Base-by-base conservation (phyloP, 2,113 vertebrate species). In the Pavo muticus region DNA sequence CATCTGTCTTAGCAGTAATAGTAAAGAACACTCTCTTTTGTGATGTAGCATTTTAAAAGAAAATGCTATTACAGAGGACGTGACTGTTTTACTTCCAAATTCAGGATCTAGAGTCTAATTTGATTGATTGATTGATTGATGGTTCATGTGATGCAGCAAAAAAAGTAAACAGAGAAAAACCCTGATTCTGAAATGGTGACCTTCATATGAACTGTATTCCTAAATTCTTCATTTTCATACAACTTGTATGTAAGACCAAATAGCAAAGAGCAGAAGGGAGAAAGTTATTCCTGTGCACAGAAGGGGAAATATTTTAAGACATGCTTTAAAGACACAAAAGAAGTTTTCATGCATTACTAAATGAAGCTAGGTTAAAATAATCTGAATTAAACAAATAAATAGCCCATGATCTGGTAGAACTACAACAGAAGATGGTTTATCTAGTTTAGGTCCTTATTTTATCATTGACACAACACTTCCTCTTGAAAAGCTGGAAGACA, bases 21-120 rank as follows among this genome's bases (percentile, higher is more conserved):
- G 59, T 87, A 32, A 95, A 92, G 84, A 96, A 84, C 87, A 3
- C 3, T 37, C 17, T 94, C 32, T 44, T 42, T 74, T 78, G 23
- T 84, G 85, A 70, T 78, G 20, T 5, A 84, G 37, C 54, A 90
- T 79, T 93, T 68, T 47, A 94, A 84, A 93, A 80, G 54, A 29
- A 87, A 76, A 84, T 30, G 73, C 23, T 91, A 29, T 64, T 61
- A 64, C 42, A 75, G 27, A 91, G 75, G 4, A 8, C 68, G 40
- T 37, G 76, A 92, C 64, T 81, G 47, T 85, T 44, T 42, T 84
- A 29, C 54, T 93, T 50, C 32, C 42, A 81, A 47, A 67, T 77
- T 79, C 92, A 39, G 68, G 84, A 87, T 84, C 52, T 63, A 68
- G 35, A 40, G 42, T 87, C 14, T 80, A 42, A 88, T 74, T 54